A percentile compares a stretch with the other conserved stretches of the same genome.
Evolutionary conservation across 2,113 vertebrate genomes (phyloP).

Genomic region (Syngnathus floridae): DNA sequence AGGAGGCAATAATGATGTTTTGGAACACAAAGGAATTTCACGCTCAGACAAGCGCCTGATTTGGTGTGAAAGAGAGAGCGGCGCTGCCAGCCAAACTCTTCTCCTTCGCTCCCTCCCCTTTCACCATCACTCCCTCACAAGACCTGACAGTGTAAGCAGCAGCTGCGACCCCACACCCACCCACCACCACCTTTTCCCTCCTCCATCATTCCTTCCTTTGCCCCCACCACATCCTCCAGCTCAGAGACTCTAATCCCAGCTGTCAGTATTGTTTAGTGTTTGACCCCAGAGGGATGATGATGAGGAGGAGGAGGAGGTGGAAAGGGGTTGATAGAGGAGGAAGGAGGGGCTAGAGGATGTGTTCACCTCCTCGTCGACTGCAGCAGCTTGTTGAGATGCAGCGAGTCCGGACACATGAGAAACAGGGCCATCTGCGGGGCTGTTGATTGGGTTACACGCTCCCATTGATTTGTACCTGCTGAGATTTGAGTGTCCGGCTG

Average conservation of each 20-base stretch:
- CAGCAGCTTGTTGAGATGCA: conserved; percentile 55
- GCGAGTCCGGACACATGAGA: conserved; percentile 51
- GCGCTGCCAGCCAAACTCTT: conserved; percentile 77
- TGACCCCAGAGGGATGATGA: conserved; percentile 66
- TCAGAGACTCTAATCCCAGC: conserved; percentile 80
- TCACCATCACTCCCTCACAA: conserved; percentile 48
- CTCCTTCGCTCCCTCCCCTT: conserved; percentile 36
- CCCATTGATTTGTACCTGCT: conserved; percentile 30
- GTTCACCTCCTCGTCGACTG: conserved; percentile 48
- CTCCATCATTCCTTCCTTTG: conserved; percentile 53
- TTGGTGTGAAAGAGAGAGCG: conserved; percentile 78
- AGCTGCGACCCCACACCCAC: conserved; percentile 50
- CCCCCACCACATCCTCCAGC: conserved; percentile 68
- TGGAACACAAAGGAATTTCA: conserved; percentile 75
- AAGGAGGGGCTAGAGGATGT: conserved; percentile 31
- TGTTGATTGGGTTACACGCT: conserved; percentile 38
- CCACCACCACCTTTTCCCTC: conserved; percentile 26
- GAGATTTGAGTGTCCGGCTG: conserved; percentile 2
- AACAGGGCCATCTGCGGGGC: conserved; percentile 51
- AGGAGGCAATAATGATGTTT: conserved; percentile 77
- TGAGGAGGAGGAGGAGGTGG: conserved; percentile 8
- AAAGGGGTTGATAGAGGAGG: conserved; percentile 24
- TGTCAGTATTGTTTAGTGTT: conserved; percentile 89
- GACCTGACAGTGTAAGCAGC: conserved; percentile 64
- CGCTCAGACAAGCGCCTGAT: conserved; percentile 79